A percentile compares a stretch with the other conserved stretches of the same genome.
Evolutionary conservation across 2,888 invertebrate species (phyloP).

Genomic region (Flabesymbios commensalis): DNA sequence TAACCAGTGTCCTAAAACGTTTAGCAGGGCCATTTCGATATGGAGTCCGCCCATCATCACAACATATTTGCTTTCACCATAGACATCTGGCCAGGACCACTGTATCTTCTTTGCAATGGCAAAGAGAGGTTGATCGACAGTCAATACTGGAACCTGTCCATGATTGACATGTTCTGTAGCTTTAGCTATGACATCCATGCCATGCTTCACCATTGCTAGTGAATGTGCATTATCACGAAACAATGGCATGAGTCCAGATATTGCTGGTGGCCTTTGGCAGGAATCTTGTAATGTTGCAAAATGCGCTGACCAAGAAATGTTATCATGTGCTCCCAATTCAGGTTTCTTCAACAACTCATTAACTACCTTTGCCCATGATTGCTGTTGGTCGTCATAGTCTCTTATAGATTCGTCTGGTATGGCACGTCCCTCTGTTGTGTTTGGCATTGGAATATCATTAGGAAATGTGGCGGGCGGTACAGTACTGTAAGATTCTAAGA

Average conservation of each 20-base stretch:
- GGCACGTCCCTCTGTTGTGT: too few species aligned
- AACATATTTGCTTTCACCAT: conserved; percentile 16
- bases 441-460: neutral
- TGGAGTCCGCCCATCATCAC: conserved; percentile 17
- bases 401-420: too few species aligned
- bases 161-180: conserved; percentile 5
- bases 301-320: conserved; percentile 14
- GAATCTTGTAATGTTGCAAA: conserved; percentile 13
- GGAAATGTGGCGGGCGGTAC: neutral
- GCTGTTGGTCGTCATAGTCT: too few species aligned
- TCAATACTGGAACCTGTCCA: conserved; percentile 9
- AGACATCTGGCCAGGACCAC: conserved; percentile 9
- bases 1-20: conserved; percentile 1
- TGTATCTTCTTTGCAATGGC: conserved; percentile 14
- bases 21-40: conserved; percentile 14
- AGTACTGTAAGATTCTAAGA: neutral
- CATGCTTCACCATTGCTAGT: conserved; percentile 24
- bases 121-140: conserved; percentile 8
- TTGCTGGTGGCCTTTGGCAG: neutral
- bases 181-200: conserved; percentile 1
- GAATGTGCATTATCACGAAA: conserved; percentile 18
- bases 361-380: too few species aligned
- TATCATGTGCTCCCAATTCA: conserved; percentile 3
- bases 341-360: neutral
- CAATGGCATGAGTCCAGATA: conserved; percentile 15